Conservation (phyloP, 2,113 vertebrate genomes). For the Eulemur rufifrons region DNA sequence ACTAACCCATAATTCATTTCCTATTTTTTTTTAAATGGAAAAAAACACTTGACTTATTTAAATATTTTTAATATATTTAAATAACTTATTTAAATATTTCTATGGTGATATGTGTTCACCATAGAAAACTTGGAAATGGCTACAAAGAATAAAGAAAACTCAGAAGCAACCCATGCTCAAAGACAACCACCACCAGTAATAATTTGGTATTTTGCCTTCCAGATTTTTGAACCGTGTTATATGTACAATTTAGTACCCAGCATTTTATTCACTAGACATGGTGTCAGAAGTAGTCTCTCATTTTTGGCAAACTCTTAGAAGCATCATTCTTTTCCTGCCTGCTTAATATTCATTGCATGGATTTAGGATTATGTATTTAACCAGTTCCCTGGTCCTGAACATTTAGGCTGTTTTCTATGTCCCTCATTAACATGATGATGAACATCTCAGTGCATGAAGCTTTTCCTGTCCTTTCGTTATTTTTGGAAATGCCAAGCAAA, state of each 20-base stretch:
- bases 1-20: background rate
- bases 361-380: accelerated
- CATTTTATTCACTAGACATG: background rate
- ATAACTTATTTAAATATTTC: too few species aligned
- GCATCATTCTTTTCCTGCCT: background rate
- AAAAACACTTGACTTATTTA: background rate
- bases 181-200: accelerated
- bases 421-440: background rate
- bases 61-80: too few species aligned
- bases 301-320: background rate
- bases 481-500: background rate
- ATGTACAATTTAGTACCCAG: background rate
- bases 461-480: background rate
- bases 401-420: background rate
- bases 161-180: too few species aligned
- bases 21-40: background rate
- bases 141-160: background rate
- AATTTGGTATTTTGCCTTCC: background rate
- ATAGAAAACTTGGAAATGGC: background rate
- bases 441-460: background rate
- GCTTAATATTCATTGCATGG: too few species aligned
- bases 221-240: accelerated
- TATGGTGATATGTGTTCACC: background rate
- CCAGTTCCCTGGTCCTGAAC: background rate
- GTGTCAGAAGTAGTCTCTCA: background rate